Conservation (phyloP, 2,888 invertebrate genomes). For the Hypercompe scribonia region DNA sequence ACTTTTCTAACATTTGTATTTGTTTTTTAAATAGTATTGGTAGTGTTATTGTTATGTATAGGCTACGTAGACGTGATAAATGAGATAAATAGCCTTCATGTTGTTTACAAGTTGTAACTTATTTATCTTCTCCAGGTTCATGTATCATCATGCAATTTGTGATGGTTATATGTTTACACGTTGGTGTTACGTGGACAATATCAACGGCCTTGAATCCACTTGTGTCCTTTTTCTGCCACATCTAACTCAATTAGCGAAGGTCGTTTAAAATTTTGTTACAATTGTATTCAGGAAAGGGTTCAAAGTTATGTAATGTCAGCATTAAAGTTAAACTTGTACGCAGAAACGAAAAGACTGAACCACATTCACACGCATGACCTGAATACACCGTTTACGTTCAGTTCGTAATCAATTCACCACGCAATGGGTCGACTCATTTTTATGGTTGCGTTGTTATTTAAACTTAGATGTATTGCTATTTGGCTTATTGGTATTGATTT, state of each 20-base stretch:
- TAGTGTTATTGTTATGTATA: too few species aligned
- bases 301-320: neutral
- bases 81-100: too few species aligned
- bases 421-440: slow-evolving; percentile 31
- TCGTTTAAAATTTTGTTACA: neutral
- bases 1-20: too few species aligned
- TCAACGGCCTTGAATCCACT: neutral
- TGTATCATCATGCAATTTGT: too few species aligned
- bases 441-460: slow-evolving; percentile 31
- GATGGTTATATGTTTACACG: too few species aligned
- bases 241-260: neutral
- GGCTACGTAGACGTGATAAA: too few species aligned
- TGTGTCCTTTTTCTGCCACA: neutral
- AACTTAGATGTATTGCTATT: slow-evolving; percentile 8
- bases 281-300: neutral
- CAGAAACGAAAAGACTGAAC: slow-evolving; percentile 14
- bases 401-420: slow-evolving; percentile 28
- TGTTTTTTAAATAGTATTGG: too few species aligned
- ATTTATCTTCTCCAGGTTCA: too few species aligned
- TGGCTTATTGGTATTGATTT: slow-evolving; percentile 8
- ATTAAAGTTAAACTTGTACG: slow-evolving; percentile 11
- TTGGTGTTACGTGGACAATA: too few species aligned
- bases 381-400: slow-evolving; percentile 30
- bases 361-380: slow-evolving; percentile 46
- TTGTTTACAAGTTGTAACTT: too few species aligned